These are phyloP conservation scores for Aelia acuminata DNA, from an alignment of 2,888 invertebrate genomes.

Conservation along the genomic window DNA sequence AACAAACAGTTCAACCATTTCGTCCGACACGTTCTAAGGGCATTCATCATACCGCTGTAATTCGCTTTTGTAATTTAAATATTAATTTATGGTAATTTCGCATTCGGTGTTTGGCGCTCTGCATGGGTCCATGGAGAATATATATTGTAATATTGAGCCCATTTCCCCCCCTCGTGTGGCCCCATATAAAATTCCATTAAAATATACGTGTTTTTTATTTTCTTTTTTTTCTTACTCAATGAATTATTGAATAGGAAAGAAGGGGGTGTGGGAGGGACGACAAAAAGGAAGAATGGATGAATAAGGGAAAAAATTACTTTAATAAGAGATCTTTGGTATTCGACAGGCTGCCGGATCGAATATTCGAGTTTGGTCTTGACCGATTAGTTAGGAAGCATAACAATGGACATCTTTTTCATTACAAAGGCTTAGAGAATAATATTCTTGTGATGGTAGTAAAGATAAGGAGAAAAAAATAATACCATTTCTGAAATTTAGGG, in stretches of 20 bases:
- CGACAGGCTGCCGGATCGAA: not conserved
- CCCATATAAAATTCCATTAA: conserved; percentile 58
- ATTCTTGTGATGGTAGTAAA: not conserved
- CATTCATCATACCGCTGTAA: conserved; percentile 46
- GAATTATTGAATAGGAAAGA: conserved; percentile 53
- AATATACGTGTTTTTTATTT: conserved; percentile 53
- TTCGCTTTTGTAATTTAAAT: conserved; percentile 56
- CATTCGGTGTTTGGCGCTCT: conserved; percentile 56
- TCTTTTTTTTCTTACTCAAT: conserved; percentile 43
- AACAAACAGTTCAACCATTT: conserved; percentile 42
- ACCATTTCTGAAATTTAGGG: no score
- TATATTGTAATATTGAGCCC: conserved; percentile 55
- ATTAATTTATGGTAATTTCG: conserved; percentile 56
- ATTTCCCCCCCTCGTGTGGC: conserved; percentile 16
- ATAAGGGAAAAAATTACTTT: conserved; percentile 2
- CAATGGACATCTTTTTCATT: not conserved
- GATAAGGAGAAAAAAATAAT: not conserved
- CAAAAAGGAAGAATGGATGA: conserved; percentile 19
- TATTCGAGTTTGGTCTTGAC: not conserved
- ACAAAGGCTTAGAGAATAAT: not conserved
- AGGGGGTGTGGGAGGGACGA: not conserved
- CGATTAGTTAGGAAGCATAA: not conserved
- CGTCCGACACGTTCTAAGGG: conserved; percentile 33
- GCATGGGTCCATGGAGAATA: conserved; percentile 48
- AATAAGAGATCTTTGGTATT: conserved; percentile 25